Percentiles rank a stretch among this genome's conserved stretches.
These are phyloP conservation scores for Drosophila koepferae DNA, from an alignment of 2,888 invertebrate species.

Conservation along the genomic window DNA sequence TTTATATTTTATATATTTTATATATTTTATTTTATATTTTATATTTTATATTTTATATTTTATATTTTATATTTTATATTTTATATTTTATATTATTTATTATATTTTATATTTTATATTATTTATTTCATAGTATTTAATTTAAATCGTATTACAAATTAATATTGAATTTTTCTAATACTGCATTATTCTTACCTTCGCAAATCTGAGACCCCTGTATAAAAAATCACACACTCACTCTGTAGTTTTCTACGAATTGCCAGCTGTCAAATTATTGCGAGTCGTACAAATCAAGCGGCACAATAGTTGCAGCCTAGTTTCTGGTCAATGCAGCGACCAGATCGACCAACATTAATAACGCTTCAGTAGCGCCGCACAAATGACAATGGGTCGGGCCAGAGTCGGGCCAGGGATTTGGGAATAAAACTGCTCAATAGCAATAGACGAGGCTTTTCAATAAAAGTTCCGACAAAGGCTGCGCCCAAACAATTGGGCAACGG, in stretches of 20 bases:
- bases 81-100: neutral
- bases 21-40: too few species aligned
- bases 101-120: neutral
- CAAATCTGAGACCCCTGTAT: neutral
- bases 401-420: neutral
- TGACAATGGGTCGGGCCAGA: slow-evolving; percentile 18
- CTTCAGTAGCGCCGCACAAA: slow-evolving; percentile 60
- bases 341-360: slow-evolving; percentile 66
- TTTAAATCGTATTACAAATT: too few species aligned
- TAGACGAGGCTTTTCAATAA: slow-evolving; percentile 66
- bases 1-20: too few species aligned
- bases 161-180: too few species aligned
- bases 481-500: slow-evolving; percentile 60
- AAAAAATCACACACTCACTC: neutral
- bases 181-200: neutral
- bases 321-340: slow-evolving; percentile 28
- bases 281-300: slow-evolving; percentile 32
- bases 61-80: neutral
- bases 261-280: slow-evolving; percentile 40
- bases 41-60: too few species aligned
- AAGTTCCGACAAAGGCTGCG: slow-evolving; percentile 73
- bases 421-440: slow-evolving; percentile 17
- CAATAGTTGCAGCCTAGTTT: slow-evolving; percentile 34
- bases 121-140: neutral
- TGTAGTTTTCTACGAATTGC: slow-evolving; percentile 37